phyloP scores from a whole-genome alignment of 2,888 invertebrate species.

The Ormyrus pomaceus region DNA sequence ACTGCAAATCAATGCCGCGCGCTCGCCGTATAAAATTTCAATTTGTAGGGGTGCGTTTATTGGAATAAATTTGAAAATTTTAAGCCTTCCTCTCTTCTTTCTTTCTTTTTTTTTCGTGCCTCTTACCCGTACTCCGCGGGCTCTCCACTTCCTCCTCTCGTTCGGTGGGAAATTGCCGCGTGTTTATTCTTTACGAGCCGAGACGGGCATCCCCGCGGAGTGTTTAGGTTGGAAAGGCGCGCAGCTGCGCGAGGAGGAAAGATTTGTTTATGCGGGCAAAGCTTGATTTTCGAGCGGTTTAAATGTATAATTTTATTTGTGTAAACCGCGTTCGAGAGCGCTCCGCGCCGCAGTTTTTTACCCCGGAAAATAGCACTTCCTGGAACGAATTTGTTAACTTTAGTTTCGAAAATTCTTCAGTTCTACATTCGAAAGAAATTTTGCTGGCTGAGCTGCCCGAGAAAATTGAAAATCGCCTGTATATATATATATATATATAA shows the following conservation, averaged over 20 bases:
- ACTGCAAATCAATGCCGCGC: slow-evolving; percentile 23
- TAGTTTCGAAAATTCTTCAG: background rate
- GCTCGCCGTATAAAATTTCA: slow-evolving; percentile 47
- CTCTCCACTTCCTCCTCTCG: background rate
- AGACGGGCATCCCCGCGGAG: background rate
- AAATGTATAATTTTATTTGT: no score
- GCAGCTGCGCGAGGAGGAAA: background rate
- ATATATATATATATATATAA: no score
- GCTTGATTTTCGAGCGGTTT: no score
- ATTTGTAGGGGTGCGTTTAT: slow-evolving; percentile 40
- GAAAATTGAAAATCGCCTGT: no score
- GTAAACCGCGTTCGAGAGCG: no score
- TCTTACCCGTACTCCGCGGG: background rate
- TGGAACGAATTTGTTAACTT: no score
- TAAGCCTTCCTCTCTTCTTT: background rate
- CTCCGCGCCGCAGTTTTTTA: background rate
- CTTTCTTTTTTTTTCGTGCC: slow-evolving; percentile 1
- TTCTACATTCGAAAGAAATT: no score
- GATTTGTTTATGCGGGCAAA: slow-evolving; percentile 5
- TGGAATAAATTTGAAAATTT: slow-evolving; percentile 51
- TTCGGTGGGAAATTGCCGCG: slow-evolving; percentile 18
- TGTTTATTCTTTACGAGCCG: slow-evolving; percentile 34
- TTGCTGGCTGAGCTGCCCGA: no score
- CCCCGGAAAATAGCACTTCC: no score
- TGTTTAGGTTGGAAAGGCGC: background rate